Evolutionary conservation across 2,797 vertebrate species (phyloP), one percentile per base, ranked within the genome.

Genomic region (Pampus argenteus): DNA sequence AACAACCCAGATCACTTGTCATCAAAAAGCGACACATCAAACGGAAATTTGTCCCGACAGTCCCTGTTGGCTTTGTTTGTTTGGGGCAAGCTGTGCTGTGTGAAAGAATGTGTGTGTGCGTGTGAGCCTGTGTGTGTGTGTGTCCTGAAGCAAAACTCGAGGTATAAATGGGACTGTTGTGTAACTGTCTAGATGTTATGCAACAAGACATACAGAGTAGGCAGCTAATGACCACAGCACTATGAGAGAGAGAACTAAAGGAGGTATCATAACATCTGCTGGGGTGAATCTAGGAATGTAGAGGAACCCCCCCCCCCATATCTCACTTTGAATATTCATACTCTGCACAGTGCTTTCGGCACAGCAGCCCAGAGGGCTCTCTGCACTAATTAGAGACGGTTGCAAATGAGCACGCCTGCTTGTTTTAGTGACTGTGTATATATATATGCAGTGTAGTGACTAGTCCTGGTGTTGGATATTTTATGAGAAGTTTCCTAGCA

Each of bases 121-220:
- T 44, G 40, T 44, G 15, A 18, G 14, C 17, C 14, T 40, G 38
- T 40, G 38, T 40, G 40, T 42, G 40, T 49, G 23, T 50, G 70
- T 74, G 81, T 81, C 76, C 78, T 68, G 71, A 61, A 81, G 87
- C 78, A 29, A 74, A 86, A 87, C 70, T 74, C 15, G 0, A 48
- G 71, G 55, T 70, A 73, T 74, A 89, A 91, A 89, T 74, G 59
- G 81, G 73, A 76, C 89, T 74, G 84, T 89, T 92, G 90, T 93
- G 86, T 92, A 90, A 93, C 86, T 90, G 77, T 85, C 80, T 74
- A 50, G 52, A 76, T 67, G 85, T 93, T 93, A 93, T 76, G 88
- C 87, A 83, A 83, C 78, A 50, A 73, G 66, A 86, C 51, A 49
- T 65, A 76, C 62, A 82, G 66, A 85, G 67, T 9, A 84, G 69